Conservation (phyloP, 2,113 vertebrate species). For the Phyllostomus discolor region DNA sequence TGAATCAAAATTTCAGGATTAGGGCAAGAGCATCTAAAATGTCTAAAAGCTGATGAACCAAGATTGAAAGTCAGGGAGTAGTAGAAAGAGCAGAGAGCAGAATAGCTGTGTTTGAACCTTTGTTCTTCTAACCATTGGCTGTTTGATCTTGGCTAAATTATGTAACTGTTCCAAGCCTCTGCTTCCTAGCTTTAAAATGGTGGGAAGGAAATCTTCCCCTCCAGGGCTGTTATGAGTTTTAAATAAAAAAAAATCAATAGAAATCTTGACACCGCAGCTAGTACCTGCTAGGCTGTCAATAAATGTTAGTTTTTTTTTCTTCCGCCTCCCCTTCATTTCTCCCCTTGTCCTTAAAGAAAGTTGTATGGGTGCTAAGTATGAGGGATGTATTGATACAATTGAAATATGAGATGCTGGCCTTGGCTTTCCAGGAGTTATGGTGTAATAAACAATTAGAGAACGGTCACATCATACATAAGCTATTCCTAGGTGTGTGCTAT, state of each 20-base stretch:
- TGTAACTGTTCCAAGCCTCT: slow-evolving; percentile 37
- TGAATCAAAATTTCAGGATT: background rate
- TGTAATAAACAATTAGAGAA: slow-evolving; percentile 15
- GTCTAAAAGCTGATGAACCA: background rate
- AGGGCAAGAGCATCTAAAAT: background rate
- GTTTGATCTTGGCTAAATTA: slow-evolving; percentile 53
- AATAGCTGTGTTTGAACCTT: background rate
- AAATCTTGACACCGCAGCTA: background rate
- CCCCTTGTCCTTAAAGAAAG: background rate
- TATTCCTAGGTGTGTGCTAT: background rate
- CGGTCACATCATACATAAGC: background rate
- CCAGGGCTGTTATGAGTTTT: slow-evolving; percentile 24
- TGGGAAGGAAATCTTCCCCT: slow-evolving; percentile 39
- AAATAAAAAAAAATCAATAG: slow-evolving; percentile 3
- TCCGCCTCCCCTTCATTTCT: background rate
- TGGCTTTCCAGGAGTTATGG: slow-evolving; percentile 31
- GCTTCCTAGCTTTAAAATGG: slow-evolving; percentile 51
- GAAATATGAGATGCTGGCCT: background rate
- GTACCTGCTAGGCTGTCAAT: background rate
- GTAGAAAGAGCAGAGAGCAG: background rate
- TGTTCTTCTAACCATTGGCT: background rate
- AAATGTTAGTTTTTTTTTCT: background rate
- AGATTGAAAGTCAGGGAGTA: background rate
- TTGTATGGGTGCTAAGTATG: background rate
- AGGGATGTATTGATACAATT: background rate